These are phyloP conservation scores for Ranitomeya variabilis DNA, from an alignment of 2,113 vertebrate genomes.

Conservation along the genomic window DNA sequence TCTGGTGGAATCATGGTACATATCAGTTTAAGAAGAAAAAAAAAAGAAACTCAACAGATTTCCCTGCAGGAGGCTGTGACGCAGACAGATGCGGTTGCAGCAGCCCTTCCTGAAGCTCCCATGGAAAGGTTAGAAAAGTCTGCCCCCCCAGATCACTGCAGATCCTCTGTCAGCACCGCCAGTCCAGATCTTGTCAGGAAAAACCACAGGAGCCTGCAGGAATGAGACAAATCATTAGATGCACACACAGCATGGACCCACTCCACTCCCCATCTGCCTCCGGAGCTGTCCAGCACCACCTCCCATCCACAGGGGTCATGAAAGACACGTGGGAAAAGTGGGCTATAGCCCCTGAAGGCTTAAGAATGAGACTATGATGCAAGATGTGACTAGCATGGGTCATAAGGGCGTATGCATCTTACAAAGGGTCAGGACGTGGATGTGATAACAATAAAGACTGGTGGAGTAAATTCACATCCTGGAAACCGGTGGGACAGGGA, in stretches of 20 bases:
- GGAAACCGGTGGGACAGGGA: background rate
- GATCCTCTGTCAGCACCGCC: slow-evolving; percentile 39
- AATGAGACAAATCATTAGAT: slow-evolving; percentile 30
- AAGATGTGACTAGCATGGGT: background rate
- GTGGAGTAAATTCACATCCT: background rate
- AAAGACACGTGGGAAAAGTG: background rate
- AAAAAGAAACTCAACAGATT: slow-evolving; percentile 55
- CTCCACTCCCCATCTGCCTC: background rate
- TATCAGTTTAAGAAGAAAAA: slow-evolving; percentile 61
- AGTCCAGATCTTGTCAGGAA: background rate
- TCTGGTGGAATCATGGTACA: slow-evolving; percentile 67
- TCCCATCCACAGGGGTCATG: background rate
- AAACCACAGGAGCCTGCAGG: slow-evolving; percentile 35
- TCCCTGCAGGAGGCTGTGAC: slow-evolving; percentile 62
- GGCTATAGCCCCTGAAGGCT: background rate
- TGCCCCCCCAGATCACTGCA: slow-evolving; percentile 45
- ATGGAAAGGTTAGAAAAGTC: slow-evolving; percentile 1
- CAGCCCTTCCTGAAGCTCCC: slow-evolving; percentile 13
- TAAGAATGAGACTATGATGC: background rate
- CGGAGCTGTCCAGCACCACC: slow-evolving; percentile 6
- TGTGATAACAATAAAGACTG: background rate
- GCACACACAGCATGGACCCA: background rate
- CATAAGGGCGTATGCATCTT: background rate
- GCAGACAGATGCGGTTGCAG: slow-evolving; percentile 49
- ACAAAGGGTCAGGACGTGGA: background rate